Percentiles rank a stretch among this genome's conserved stretches.
phyloP scores from a whole-genome alignment of 2,888 invertebrate genomes.

The Nymphalis polychloros region DNA sequence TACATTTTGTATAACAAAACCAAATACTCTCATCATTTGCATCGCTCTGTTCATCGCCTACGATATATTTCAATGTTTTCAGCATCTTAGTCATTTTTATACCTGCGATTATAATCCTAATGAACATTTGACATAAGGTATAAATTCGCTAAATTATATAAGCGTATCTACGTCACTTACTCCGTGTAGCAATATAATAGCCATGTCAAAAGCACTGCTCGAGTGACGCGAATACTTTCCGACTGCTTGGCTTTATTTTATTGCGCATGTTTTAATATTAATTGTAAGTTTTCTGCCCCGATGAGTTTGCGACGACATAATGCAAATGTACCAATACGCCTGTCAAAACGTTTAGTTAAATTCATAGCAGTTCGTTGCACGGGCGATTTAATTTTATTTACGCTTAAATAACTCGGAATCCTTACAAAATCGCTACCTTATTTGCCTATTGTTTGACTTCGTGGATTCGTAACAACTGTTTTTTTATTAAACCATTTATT shows the following conservation, averaged over 20 bases:
- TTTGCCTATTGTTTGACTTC: slow-evolving; percentile 6
- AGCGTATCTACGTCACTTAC: slow-evolving; percentile 32
- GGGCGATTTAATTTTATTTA: slow-evolving; percentile 38
- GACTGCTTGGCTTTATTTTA: slow-evolving; percentile 75
- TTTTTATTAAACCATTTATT: slow-evolving; percentile 11
- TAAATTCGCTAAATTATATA: slow-evolving; percentile 34
- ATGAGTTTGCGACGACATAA: slow-evolving; percentile 56
- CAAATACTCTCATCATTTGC: slow-evolving; percentile 58
- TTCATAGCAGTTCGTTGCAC: slow-evolving; percentile 49
- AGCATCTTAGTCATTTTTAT: slow-evolving; percentile 42
- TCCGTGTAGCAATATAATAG: slow-evolving; percentile 60
- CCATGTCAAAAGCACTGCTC: slow-evolving; percentile 73
- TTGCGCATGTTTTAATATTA: slow-evolving; percentile 79
- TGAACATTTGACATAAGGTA: slow-evolving; percentile 34
- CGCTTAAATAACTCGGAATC: slow-evolving; percentile 33
- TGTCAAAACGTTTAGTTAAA: slow-evolving; percentile 65
- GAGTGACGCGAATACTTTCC: slow-evolving; percentile 73
- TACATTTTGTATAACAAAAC: slow-evolving; percentile 52
- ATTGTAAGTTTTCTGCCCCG: slow-evolving; percentile 75
- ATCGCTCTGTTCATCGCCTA: slow-evolving; percentile 53
- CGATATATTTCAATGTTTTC: slow-evolving; percentile 48
- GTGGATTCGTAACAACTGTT: neutral
- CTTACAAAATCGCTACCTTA: slow-evolving; percentile 13
- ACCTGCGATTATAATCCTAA: slow-evolving; percentile 34
- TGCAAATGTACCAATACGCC: slow-evolving; percentile 55